Percentiles rank a stretch among this genome's conserved stretches.
Conservation (phyloP, 2,113 vertebrate genomes). For the Jaculus jaculus region DNA sequence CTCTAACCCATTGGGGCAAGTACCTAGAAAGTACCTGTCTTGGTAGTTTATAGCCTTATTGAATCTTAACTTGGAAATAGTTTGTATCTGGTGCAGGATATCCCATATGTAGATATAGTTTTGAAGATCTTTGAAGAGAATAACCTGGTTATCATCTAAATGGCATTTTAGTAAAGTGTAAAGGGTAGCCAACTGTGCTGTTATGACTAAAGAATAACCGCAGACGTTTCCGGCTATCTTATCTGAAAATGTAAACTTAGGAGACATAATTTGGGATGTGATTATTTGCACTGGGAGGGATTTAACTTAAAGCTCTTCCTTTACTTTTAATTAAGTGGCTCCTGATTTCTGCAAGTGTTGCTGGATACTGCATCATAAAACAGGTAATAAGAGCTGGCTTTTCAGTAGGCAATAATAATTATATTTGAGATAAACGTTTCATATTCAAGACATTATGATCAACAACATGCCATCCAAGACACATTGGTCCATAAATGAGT, state of each 20-base stretch:
- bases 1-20: neutral
- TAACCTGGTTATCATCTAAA: conserved; percentile 52
- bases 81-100: neutral
- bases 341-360: conserved; percentile 42
- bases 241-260: conserved; percentile 64
- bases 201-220: conserved; percentile 35
- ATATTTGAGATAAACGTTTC: conserved; percentile 41
- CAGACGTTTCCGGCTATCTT: conserved; percentile 24
- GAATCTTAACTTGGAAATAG: conserved; percentile 53
- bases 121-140: conserved; percentile 52
- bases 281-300: conserved; percentile 54
- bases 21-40: neutral
- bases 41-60: conserved; percentile 35
- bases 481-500: conserved; percentile 4
- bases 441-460: neutral
- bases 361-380: conserved; percentile 40
- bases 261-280: conserved; percentile 34
- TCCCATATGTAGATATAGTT: conserved; percentile 60
- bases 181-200: neutral
- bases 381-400: conserved; percentile 31
- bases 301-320: conserved; percentile 57
- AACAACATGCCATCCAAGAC: conserved; percentile 20
- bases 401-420: conserved; percentile 43
- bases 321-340: conserved; percentile 20
- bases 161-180: conserved; percentile 43